Base-by-base conservation (phyloP, 2,888 invertebrate genomes). In the Actias luna region DNA sequence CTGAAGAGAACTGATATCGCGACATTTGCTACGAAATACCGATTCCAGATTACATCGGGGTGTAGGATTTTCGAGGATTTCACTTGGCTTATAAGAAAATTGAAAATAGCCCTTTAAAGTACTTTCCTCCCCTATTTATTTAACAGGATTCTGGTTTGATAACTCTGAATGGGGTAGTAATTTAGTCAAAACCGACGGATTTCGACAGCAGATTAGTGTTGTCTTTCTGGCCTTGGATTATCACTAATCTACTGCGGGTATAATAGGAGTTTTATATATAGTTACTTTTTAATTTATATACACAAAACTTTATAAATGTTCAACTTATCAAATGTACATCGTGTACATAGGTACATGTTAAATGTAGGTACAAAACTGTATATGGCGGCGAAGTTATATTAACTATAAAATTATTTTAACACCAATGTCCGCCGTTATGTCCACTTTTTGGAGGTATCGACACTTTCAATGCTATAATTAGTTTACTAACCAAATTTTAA, bases 1-100 rank as follows among this genome's bases (percentile, higher is more conserved):
- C 89, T 88, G 90, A 87, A 83, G 76, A 84, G 84, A 85, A 87
- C 88, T 88, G 91, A 92, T 92, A 92, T 85, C 89, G 77, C 82
- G 89, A 88, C 88, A 88, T 92, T 91, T 89, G 88, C 86, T 88
- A 77, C 76, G 76, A 81, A 85, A 85, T 78, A 79, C 76, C 78
- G 73, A 83, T 87, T 86, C 80, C 81, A 89, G 88, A 89, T 89
- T 85, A 84, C 55, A 27, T 29, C 55, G 84, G 80, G 88, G 83
- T 79, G 84, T 79, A 83, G 81, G 83, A 83, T 86, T 84, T 84
- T 82, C 72, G 76, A 76, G 82, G 89, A 84, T 89, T 89, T 85
- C 72, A 75, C 75, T 69, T 67, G 79, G 83, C 83, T 88, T 82
- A 83, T 75, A 74, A 76, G 82, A 83, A 89, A 91, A 91, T 89